These are phyloP conservation scores for Craterocephalus amniculus DNA, from an alignment of 2,797 vertebrate species.

Conservation along the genomic window DNA sequence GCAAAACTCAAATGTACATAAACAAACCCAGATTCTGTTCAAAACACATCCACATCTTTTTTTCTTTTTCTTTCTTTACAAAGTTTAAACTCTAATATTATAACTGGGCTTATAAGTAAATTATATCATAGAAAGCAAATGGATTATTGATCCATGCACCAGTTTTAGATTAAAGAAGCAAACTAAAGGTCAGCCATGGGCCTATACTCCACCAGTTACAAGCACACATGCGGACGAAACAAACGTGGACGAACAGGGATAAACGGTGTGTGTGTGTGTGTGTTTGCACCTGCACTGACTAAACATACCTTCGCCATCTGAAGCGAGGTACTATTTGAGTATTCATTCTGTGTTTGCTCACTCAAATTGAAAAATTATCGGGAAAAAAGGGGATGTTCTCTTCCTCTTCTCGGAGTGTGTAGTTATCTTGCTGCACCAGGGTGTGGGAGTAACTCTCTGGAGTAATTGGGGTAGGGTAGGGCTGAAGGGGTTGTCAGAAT, in stretches of 20 bases:
- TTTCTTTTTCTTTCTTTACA: conserved; percentile 50
- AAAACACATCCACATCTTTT: conserved; percentile 46
- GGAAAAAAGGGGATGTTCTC: conserved; percentile 81
- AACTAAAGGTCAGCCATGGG: conserved; percentile 74
- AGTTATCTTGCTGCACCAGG: conserved; percentile 73
- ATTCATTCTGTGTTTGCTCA: conserved; percentile 86
- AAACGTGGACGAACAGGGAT: conserved; percentile 23
- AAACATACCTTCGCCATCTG: conserved; percentile 53
- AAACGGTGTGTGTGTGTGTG: not conserved
- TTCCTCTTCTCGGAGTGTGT: conserved; percentile 75
- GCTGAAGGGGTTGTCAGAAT: conserved; percentile 77
- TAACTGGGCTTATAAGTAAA: conserved; percentile 72
- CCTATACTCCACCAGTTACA: conserved; percentile 51
- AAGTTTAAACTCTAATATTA: conserved; percentile 68
- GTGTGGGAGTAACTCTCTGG: conserved; percentile 63
- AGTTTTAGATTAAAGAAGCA: conserved; percentile 80
- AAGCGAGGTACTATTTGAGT: conserved; percentile 70
- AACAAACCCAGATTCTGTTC: conserved; percentile 37
- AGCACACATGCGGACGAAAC: conserved; percentile 31
- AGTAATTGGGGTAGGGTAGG: conserved; percentile 43
- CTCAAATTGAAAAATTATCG: conserved; percentile 91
- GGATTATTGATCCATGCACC: conserved; percentile 79
- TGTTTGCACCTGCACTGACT: conserved; percentile 19
- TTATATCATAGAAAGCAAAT: conserved; percentile 76
- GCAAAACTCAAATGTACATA: conserved; percentile 48